phyloP scores from a whole-genome alignment of 1,140 invertebrate species.

The Diplogasteroides magnus region DNA sequence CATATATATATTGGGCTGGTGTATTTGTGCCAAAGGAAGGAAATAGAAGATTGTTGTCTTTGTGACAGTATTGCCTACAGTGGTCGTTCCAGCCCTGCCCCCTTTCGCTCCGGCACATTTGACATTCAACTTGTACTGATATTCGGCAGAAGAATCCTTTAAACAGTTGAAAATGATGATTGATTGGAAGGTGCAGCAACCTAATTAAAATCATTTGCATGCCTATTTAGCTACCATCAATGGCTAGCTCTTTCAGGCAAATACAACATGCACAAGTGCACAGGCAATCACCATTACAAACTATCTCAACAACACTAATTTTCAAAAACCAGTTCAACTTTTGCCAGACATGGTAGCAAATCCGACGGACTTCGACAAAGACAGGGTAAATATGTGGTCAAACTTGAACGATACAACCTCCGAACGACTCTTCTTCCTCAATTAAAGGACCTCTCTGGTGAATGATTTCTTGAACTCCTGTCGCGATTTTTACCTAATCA shows the following conservation, averaged over 20 bases:
- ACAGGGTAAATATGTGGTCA: conserved; percentile 17
- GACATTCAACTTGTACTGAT: no score
- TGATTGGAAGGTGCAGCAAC: neutral
- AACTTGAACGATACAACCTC: conserved; percentile 20
- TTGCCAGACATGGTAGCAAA: neutral
- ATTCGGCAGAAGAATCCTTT: no score
- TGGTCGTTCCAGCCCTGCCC: neutral
- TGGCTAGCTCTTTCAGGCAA: neutral
- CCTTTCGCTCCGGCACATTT: no score
- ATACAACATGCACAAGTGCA: neutral
- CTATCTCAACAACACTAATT: neutral
- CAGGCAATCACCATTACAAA: neutral
- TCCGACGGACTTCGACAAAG: conserved; percentile 4
- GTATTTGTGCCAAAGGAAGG: neutral
- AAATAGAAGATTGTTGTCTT: neutral
- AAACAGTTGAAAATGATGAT: neutral
- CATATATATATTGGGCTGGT: neutral
- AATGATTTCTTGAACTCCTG: no score
- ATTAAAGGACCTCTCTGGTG: neutral
- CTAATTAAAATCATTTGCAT: neutral
- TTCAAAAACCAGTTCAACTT: neutral
- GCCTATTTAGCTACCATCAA: no score
- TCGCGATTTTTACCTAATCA: no score
- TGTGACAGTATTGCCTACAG: neutral
- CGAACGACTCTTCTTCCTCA: conserved; percentile 11